Conservation (phyloP, 2,113 vertebrate species). For the Lophura nycthemera region DNA sequence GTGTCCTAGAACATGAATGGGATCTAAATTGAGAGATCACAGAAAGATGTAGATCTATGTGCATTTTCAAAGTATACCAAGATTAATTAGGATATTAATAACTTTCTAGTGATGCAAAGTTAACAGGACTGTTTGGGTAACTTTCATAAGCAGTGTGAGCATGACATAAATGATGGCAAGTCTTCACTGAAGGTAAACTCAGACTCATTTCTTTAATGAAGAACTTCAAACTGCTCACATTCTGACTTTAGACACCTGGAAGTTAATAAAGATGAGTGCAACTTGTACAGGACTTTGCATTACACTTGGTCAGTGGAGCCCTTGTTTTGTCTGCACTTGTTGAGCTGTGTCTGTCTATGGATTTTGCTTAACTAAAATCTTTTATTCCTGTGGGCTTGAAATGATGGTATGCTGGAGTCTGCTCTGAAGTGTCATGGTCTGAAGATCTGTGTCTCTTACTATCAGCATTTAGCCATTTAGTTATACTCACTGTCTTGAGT, state of each 20-base stretch:
- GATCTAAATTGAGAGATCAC: not conserved
- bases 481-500: not conserved
- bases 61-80: not conserved
- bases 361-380: not conserved
- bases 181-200: too few species aligned
- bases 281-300: rapidly evolving
- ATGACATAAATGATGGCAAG: not conserved
- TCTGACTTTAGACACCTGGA: not conserved
- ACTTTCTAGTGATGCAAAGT: not conserved
- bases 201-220: too few species aligned
- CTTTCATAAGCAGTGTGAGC: not conserved
- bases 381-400: not conserved
- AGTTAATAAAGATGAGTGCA: not conserved
- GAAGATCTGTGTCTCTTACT: not conserved
- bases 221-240: not conserved
- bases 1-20: not conserved
- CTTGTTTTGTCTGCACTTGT: rapidly evolving
- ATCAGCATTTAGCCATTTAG: not conserved
- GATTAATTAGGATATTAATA: not conserved
- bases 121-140: not conserved
- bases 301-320: not conserved
- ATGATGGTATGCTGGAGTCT: rapidly evolving
- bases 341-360: not conserved
- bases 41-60: not conserved
- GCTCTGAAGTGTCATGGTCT: not conserved